A percentile compares a stretch with the other conserved stretches of the same genome.
Evolutionary conservation across 2,113 vertebrate species (phyloP).

Genomic region (Mesembrinibis cayennensis): DNA sequence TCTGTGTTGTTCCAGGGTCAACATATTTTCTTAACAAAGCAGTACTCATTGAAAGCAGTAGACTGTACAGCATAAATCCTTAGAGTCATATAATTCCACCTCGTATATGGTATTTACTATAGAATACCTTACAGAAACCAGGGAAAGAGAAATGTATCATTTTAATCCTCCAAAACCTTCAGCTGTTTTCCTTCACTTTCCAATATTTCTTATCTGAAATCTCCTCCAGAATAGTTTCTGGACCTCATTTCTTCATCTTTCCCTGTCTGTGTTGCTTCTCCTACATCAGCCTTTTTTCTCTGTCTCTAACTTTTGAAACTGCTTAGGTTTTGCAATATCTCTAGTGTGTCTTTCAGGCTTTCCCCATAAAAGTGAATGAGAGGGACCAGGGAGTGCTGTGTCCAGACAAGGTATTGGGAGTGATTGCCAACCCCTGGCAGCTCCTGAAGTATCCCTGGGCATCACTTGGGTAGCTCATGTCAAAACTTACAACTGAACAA

Average conservation of each 20-base stretch:
- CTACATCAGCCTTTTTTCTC: background rate
- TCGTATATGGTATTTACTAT: background rate
- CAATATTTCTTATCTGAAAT: background rate
- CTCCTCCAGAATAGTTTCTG: background rate
- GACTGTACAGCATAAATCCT: constrained; percentile 25
- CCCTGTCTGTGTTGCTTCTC: background rate
- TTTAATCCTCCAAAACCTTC: background rate
- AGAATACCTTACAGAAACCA: background rate
- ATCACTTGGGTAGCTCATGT: background rate
- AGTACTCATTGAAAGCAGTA: background rate
- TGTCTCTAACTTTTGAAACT: background rate
- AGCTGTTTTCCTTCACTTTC: background rate
- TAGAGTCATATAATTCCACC: background rate
- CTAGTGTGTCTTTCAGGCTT: background rate
- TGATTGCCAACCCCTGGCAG: background rate
- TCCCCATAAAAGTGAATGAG: background rate
- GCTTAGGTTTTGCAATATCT: background rate
- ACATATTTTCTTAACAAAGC: constrained; percentile 45
- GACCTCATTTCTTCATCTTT: background rate
- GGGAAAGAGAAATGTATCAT: background rate
- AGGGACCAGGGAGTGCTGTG: background rate
- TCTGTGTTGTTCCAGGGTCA: constrained; percentile 9
- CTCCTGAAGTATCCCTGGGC: background rate
- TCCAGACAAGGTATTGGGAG: background rate
- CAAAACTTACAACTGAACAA: background rate